phyloP scores from a whole-genome alignment of 2,113 vertebrate genomes.

The Donacobius atricapilla region DNA sequence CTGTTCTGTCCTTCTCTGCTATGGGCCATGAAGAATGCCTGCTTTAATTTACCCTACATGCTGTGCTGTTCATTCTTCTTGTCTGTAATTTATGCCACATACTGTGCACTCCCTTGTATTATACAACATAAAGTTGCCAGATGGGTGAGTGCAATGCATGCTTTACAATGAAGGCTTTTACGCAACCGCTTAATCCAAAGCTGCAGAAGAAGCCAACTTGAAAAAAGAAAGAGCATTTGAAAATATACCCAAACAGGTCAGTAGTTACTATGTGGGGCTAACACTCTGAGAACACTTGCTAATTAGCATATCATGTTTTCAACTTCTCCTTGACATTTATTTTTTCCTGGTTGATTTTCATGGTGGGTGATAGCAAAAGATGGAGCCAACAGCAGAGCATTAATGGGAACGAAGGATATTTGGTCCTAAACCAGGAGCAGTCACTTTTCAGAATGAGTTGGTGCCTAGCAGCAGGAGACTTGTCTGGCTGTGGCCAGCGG shows the following conservation, averaged over 20 bases:
- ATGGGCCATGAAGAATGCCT: slow-evolving; percentile 43
- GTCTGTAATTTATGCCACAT: slow-evolving; percentile 66
- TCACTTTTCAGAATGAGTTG: background rate
- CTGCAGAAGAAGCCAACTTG: slow-evolving; percentile 23
- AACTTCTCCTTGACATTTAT: background rate
- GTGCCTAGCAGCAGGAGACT: background rate
- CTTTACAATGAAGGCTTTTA: slow-evolving; percentile 52
- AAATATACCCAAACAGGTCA: slow-evolving; percentile 16
- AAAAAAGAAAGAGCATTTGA: slow-evolving; percentile 20
- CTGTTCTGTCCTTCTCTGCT: slow-evolving; percentile 40
- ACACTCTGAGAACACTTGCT: background rate
- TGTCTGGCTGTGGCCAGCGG: background rate
- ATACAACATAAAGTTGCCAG: slow-evolving; percentile 64
- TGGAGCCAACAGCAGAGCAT: background rate
- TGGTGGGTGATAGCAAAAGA: background rate
- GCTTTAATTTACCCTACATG: slow-evolving; percentile 59
- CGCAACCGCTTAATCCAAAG: slow-evolving; percentile 25
- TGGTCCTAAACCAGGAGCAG: background rate
- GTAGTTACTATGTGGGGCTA: background rate
- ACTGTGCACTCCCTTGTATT: slow-evolving; percentile 57
- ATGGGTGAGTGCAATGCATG: slow-evolving; percentile 36
- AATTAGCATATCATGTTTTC: background rate
- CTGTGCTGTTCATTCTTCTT: slow-evolving; percentile 60
- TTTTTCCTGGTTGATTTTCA: background rate
- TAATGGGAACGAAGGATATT: background rate